phyloP scores from a whole-genome alignment of 1,140 invertebrate genomes.

The Sweltsa coloradensis region DNA sequence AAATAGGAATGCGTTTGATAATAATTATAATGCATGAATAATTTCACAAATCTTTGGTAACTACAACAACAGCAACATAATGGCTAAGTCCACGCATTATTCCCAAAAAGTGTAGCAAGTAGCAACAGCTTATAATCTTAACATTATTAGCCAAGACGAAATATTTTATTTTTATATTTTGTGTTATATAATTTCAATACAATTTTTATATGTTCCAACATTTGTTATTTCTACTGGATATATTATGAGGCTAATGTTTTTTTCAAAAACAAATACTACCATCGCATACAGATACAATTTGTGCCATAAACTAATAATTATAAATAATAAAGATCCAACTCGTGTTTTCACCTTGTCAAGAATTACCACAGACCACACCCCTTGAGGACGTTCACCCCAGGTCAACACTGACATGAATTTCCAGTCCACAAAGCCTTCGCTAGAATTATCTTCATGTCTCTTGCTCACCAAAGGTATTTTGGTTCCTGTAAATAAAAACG shows the following conservation, averaged over 20 bases:
- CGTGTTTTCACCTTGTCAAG: constrained; percentile 40
- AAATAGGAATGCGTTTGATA: not conserved
- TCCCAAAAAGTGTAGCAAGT: too few relatives aligned
- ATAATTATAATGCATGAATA: not conserved
- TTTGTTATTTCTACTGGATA: not conserved
- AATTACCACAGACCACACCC: constrained; percentile 57
- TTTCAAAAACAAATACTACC: too few relatives aligned
- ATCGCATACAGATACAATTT: too few relatives aligned
- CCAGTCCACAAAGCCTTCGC: constrained; percentile 68
- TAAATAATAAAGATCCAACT: not conserved
- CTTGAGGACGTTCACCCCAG: constrained; percentile 77
- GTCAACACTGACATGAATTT: constrained; percentile 81
- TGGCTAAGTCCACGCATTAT: not conserved
- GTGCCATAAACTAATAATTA: not conserved
- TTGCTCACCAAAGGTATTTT: constrained; percentile 51
- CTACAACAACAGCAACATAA: not conserved
- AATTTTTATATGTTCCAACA: not conserved
- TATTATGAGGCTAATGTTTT: too few relatives aligned
- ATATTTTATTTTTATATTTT: not conserved
- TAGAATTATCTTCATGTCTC: constrained; percentile 54
- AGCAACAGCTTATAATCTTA: too few relatives aligned
- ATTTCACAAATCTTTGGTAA: not conserved
- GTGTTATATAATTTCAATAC: not conserved
- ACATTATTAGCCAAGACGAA: too few relatives aligned
- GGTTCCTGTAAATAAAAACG: constrained; percentile 41